Percentiles rank a stretch among this genome's conserved stretches.
These are phyloP conservation scores for Pterocles burchelli DNA, from an alignment of 2,113 vertebrate genomes.

Conservation along the genomic window DNA sequence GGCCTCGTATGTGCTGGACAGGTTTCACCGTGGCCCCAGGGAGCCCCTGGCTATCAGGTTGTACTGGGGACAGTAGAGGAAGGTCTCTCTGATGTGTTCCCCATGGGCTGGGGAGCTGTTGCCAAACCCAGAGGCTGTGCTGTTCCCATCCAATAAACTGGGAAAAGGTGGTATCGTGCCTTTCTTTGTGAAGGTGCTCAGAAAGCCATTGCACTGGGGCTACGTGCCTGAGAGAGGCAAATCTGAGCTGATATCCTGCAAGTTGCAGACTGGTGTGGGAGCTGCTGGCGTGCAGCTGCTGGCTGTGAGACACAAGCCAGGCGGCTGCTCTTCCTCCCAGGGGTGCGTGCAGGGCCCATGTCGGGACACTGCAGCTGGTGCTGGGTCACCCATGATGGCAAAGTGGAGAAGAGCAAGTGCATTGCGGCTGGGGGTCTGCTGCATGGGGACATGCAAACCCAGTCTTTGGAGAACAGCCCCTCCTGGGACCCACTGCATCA, in stretches of 20 bases:
- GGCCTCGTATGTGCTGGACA: background rate
- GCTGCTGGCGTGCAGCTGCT: background rate
- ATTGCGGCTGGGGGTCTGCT: background rate
- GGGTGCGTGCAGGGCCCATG: background rate
- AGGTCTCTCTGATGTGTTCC: background rate
- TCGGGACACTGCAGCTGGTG: background rate
- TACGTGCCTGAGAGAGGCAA: rapidly evolving
- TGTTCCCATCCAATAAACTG: background rate
- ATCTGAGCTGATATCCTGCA: background rate
- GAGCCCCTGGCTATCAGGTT: background rate
- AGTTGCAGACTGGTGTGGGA: background rate
- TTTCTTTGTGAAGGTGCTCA: background rate
- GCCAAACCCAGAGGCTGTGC: background rate
- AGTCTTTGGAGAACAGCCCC: background rate
- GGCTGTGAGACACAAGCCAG: background rate
- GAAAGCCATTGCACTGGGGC: background rate
- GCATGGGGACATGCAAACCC: background rate
- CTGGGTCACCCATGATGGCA: background rate
- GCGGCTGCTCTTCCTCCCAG: background rate
- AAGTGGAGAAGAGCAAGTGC: background rate
- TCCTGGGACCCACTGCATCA: background rate
- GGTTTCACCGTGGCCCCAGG: background rate
- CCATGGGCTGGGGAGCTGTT: background rate
- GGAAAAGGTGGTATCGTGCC: background rate
- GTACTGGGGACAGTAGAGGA: background rate